Evolutionary conservation across 2,113 vertebrate species (phyloP), one percentile per base, ranked within the genome.

Genomic region (Pontoporia blainvillei): DNA sequence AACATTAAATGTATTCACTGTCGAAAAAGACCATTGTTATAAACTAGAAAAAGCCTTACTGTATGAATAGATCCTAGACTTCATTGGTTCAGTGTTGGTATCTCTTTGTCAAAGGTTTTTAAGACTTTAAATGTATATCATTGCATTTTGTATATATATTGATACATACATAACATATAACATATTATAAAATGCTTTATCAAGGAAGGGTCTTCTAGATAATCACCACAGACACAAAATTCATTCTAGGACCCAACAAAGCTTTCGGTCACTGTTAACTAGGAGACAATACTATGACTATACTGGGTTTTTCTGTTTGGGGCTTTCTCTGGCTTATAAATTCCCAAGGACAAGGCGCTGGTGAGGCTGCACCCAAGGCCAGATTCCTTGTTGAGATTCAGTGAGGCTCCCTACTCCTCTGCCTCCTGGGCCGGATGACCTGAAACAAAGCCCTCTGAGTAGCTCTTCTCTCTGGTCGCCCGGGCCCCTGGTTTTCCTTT

Each of bases 391-490:
- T 0, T 8, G 91, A 62, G 72, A 36, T 73, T 59, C 23, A 29
- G 31, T 73, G 41, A 34, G 29, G 44, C 41, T 92, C n/a, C 31
- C 75, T 76, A 82, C 25, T 84, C 21, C 34, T 54, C 46, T 85
- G 78, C 90, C 46, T 69, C 73, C n/a, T 27, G 62, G 27, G 66
- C 75, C 14, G 31, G 76, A 44, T 90, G 94, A 46, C 64, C 75
- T 59, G 52, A 76, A 96, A 91, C 62, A 71, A 95, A 92, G 31
- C 12, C n/a, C 23, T 91, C 75, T 93, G n/a, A 92, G 69, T 49
- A 75, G 67, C 17, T 90, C 73, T 88, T 94, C 67, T 90, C 34
- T 86, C 52, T 5, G 54, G 76, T 81, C 34, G 27, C 36, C 23
- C 2, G 34, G 84, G 44, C 57, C 75, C 29, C 71, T 79, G 67